Base-by-base conservation (phyloP, 2,797 vertebrate genomes). In the Brachyalestes nurse region DNA sequence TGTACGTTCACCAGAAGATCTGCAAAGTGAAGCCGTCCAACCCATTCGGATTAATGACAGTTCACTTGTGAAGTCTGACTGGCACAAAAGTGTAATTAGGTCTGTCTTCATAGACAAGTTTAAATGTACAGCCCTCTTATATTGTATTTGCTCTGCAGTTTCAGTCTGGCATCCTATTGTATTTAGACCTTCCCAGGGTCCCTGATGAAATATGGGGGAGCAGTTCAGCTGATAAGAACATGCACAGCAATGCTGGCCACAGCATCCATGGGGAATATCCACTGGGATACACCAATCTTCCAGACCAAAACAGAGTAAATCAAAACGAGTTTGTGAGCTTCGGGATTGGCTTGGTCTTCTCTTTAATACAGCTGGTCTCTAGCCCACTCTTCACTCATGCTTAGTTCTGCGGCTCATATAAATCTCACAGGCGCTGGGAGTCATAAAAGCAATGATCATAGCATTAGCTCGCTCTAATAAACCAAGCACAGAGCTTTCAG, bases 391-490 rank as follows among this genome's bases (percentile, higher is more conserved):
- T 40, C 62, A 19, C 62, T 65, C 34, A 40, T 8, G 34, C 62
- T 10, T n/a, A 9, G 62, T 7, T 65, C 62, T 65, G 62, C 34
- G 14, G 62, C 62, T 40, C 34, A 65, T 65, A 65, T 40, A 65
- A 65, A 84, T 82, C 83, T 84, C 67, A 14, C 38, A 79, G 76
- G 71, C 76, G 55, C 72, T 51, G 61, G 53, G 77, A 79, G 77
- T 62, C 74, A 74, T 84, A 82, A 79, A 82, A 69, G 80, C 82
- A 84, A 84, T 79, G 83, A 84, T 76, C 34, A 64, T 72, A 76
- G 78, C 66, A 74, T 82, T 38, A 77, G 66, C 53, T 19, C 67
- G 34, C 72, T 76, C 77, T 79, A 65, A 75, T 75, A 64, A 75
- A 75, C 62, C 62, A 40, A 65, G 34, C 17, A 4, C 34, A 4